These are phyloP conservation scores for Enteromius argenteus DNA, from an alignment of 2,797 vertebrate species.

Conservation along the genomic window DNA sequence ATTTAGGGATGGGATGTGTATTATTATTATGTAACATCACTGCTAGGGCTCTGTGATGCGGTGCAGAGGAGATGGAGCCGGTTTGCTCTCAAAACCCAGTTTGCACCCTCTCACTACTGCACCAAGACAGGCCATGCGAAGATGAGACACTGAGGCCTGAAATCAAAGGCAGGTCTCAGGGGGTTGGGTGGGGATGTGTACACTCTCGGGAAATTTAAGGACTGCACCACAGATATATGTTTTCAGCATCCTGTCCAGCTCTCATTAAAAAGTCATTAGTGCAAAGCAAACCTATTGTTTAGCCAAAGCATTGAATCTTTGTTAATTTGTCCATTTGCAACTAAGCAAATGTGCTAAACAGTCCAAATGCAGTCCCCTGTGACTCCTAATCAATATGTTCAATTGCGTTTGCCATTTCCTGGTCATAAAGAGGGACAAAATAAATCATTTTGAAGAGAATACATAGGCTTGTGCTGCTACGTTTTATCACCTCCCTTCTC, in stretches of 20 bases:
- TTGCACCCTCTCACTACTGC: neutral
- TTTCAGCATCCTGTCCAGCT: slow-evolving; percentile 34
- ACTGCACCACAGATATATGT: slow-evolving; percentile 16
- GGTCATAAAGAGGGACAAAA: neutral
- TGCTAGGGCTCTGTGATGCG: neutral
- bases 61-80: slow-evolving; percentile 19
- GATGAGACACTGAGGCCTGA: slow-evolving; percentile 15
- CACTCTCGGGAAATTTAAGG: neutral
- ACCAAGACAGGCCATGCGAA: neutral
- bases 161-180: neutral
- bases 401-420: slow-evolving; percentile 2
- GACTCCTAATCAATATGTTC: slow-evolving; percentile 18
- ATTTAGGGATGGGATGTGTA: slow-evolving; percentile 37
- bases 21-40: slow-evolving; percentile 48
- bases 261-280: slow-evolving; percentile 34
- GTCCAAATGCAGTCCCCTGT: slow-evolving; percentile 8
- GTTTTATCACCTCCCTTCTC: neutral
- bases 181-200: neutral
- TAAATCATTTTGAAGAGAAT: neutral
- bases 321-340: slow-evolving; percentile 26
- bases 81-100: slow-evolving; percentile 30
- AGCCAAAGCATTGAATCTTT: neutral
- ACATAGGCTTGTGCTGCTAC: neutral
- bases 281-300: neutral
- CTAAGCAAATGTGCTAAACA: slow-evolving; percentile 28